These are phyloP conservation scores for Exocentrus adspersus DNA, from an alignment of 2,888 invertebrate species.

Conservation along the genomic window DNA sequence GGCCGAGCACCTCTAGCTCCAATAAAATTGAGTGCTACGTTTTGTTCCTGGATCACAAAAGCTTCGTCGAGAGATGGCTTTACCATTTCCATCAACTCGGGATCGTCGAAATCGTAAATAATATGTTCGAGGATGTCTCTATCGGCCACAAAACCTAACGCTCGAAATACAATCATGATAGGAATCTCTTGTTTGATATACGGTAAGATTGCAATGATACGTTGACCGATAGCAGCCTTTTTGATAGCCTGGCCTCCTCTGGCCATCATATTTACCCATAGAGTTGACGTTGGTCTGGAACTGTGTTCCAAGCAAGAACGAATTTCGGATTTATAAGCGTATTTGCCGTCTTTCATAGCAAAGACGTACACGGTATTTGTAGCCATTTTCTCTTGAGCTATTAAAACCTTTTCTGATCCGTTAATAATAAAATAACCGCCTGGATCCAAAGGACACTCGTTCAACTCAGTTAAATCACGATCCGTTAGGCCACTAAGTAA, in stretches of 20 bases:
- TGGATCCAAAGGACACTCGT: constrained; percentile 99
- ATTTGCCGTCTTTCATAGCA: constrained; percentile 99
- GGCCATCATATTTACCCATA: constrained; percentile 99
- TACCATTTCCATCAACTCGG: constrained; percentile 99
- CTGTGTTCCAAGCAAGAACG: constrained; percentile 93
- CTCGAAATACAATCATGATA: constrained; percentile 99
- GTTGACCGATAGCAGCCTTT: constrained; percentile 98
- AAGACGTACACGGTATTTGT: constrained; percentile 99
- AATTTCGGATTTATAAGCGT: constrained; percentile 98
- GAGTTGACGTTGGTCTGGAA: constrained; percentile 94
- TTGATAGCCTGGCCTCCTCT: constrained; percentile 98
- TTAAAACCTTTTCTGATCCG: constrained; percentile 92
- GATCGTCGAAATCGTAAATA: constrained; percentile 99
- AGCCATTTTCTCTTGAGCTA: constrained; percentile 99
- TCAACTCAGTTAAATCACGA: constrained; percentile 98
- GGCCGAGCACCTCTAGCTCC: constrained; percentile 97
- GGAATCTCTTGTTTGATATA: constrained; percentile 99
- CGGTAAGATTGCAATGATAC: constrained; percentile 97
- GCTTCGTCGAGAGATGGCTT: constrained; percentile 99
- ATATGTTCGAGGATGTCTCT: constrained; percentile 99
- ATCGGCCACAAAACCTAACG: constrained; percentile 97
- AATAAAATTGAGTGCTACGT: constrained; percentile 98
- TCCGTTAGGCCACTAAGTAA: constrained; percentile 93
- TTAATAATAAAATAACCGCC: constrained; percentile 99
- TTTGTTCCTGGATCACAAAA: constrained; percentile 99